Base-by-base conservation (phyloP, 2,797 vertebrate genomes). In the Columba guinea region DNA sequence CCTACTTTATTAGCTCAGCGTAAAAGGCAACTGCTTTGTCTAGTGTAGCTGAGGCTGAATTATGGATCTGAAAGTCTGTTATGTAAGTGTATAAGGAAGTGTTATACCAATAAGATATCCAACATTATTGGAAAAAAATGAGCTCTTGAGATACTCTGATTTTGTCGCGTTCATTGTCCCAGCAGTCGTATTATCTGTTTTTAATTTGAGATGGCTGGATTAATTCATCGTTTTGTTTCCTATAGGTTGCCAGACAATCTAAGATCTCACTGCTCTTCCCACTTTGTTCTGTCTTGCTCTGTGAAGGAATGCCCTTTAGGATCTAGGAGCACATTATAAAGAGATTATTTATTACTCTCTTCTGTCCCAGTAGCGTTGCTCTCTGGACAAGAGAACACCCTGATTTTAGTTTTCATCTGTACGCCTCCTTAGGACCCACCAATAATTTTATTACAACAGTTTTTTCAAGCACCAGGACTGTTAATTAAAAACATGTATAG, bases 21-120 rank as follows among this genome's bases (percentile, higher is more conserved):
- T 77, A 68, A 97, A 90, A 92, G 23, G 53, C 56, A 89, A 65
- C 49, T n/a, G 21, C 24, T 90, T 87, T 92, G 46, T 41, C 48
- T 94, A 5, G 52, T 60, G 49, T 51, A 85, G 59, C 64, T 83
- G 84, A 80, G 60, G 68, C 19, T 90, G 78, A 92, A 55, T 62
- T 80, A 53, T 22, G 62, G 41, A 78, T 92, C 71, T 83, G 53
- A 68, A 93, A 82, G 6, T 60, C 35, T 74, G 9, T 92, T 93
- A 67, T 13, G 39, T 37, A 87, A 84, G 26, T 8, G 11, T 27
- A 48, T 49, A 80, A 95, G n/a, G 35, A 91, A 86, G 53, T 37
- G 22, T 63, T 63, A 52, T 13, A 69, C 30, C 32, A 87, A 24
- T 65, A 77, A 79, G 23, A 44, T 68, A 79, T 11, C 20, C 22